Evolutionary conservation across 2,113 vertebrate species (phyloP), one percentile per base, ranked within the genome.

Genomic region (Rhineura floridana): DNA sequence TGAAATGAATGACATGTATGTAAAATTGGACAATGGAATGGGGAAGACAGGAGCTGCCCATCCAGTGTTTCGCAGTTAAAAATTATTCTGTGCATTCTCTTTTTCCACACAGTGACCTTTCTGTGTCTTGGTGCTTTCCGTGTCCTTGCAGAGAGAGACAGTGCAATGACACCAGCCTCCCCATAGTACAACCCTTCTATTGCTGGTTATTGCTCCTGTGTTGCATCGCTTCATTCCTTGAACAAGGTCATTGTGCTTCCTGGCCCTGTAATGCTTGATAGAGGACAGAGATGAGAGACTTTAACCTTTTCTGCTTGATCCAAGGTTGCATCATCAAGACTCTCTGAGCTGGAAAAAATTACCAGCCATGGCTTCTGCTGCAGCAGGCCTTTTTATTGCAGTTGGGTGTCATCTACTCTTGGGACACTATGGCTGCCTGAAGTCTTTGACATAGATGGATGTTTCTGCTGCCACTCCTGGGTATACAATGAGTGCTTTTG

Each of bases 21-120:
- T 84, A 46, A 88, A 91, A 89, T 33, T 0, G 0, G 3, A 42
- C 69, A 89, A 25, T n/a, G 87, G 83, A 89, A 52, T 6, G 72
- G 8, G 19, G 80, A 48, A 88, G 88, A 55, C 87, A 88, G 17
- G 70, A 86, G n/a, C 52, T 25, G 21, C 13, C 33, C 48, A 3
- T 62, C 25, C 77, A 86, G 91, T 86, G 62, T 46, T 86, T 84
- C 79, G 23, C 91, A 91, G 90, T 88, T n/a, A n/a, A 25, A 67
- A 92, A 36, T 52, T 3, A 88, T 87, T 92, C 87, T 23, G 86
- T 78, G 87, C 81, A 44, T 91, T 84, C 59, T 83, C 19, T 85
- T 87, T 89, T 88, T 90, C 88, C 17, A 19, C 72, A 2, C 28
- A 80, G 6, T 81, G 69, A 65, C 89, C 93, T 93, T 48, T 44